A percentile compares a stretch with the other conserved stretches of the same genome.
Evolutionary conservation across 2,797 vertebrate genomes (phyloP).

Genomic region (Channallabes apus): DNA sequence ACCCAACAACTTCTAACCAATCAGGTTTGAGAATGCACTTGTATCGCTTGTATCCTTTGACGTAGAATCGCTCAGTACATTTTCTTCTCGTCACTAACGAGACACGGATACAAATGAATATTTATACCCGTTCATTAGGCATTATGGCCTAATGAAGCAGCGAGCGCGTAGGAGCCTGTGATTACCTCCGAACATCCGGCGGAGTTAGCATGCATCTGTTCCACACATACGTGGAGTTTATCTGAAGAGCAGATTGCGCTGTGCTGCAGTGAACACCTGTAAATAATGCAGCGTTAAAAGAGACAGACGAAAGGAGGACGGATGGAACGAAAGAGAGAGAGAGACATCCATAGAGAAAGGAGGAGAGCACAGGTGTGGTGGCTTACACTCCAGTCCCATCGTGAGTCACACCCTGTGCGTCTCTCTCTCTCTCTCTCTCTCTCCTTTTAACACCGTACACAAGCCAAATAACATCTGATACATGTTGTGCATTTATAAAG

Average conservation of each 20-base stretch:
- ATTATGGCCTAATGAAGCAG: conserved; percentile 37
- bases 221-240: conserved; percentile 59
- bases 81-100: conserved; percentile 3
- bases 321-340: conserved; percentile 48
- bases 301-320: conserved; percentile 63
- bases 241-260: conserved; percentile 66
- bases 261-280: conserved; percentile 69
- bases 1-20: too few species aligned
- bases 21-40: not conserved
- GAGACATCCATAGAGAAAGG: not conserved
- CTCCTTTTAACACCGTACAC: conserved; percentile 69
- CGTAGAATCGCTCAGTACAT: not conserved
- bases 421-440: conserved; percentile 46
- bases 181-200: conserved; percentile 27
- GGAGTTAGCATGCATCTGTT: conserved; percentile 31
- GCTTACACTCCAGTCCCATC: conserved; percentile 55
- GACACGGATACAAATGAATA: conserved; percentile 15
- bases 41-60: not conserved
- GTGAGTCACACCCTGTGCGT: conserved; percentile 55
- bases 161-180: conserved; percentile 25
- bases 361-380: conserved; percentile 69
- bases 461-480: conserved; percentile 59
- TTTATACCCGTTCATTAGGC: conserved; percentile 25
- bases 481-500: conserved; percentile 26
- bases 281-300: conserved; percentile 80